phyloP scores from a whole-genome alignment of 35 echinoderm and acorn worm genomes.

The Lytechinus variegatus region DNA sequence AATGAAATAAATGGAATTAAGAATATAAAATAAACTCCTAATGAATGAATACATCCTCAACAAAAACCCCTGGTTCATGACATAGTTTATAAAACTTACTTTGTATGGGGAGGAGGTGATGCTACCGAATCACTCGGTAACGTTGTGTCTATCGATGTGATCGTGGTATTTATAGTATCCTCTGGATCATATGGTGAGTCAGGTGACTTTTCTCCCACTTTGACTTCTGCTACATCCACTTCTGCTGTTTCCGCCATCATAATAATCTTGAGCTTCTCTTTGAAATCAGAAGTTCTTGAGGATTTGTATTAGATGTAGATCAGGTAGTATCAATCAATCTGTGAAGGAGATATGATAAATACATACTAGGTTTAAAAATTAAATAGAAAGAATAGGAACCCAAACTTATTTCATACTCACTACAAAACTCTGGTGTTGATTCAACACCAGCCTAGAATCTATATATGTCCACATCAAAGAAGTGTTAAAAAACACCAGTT shows the following conservation, averaged over 20 bases:
- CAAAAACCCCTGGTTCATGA: too few species aligned
- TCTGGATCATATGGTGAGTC: slow-evolving; percentile 71
- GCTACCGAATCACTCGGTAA: slow-evolving; percentile 45
- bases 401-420: too few species aligned
- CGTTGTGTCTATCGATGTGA: slow-evolving; percentile 51
- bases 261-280: background rate
- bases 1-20: too few species aligned
- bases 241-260: background rate
- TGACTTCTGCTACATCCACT: background rate
- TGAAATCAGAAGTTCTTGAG: background rate
- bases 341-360: background rate
- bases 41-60: too few species aligned
- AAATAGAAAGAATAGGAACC: too few species aligned
- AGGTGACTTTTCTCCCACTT: slow-evolving; percentile 46
- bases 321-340: background rate
- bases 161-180: slow-evolving; percentile 51
- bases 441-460: too few species aligned
- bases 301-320: background rate
- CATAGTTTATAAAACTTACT: slow-evolving; percentile 39
- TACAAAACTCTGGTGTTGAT: too few species aligned
- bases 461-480: too few species aligned
- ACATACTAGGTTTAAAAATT: background rate
- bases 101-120: slow-evolving; percentile 59
- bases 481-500: too few species aligned
- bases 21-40: too few species aligned